Evolutionary conservation across 2,888 invertebrate species (phyloP).

Genomic region (Odiellus spinosus): DNA sequence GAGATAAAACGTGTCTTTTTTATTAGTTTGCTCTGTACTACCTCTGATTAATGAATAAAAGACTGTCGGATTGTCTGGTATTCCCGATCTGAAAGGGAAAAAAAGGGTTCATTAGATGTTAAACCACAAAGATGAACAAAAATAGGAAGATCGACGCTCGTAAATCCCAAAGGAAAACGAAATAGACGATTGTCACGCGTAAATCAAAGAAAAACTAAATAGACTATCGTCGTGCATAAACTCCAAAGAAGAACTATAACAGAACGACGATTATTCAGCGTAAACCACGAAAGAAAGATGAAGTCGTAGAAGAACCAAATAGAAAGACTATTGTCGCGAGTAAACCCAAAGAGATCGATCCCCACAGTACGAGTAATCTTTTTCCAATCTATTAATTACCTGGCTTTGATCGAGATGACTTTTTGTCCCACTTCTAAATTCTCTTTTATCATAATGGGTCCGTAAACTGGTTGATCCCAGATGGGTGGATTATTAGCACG

Average conservation of each 20-base stretch:
- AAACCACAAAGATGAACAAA: not conserved
- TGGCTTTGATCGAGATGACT: slow-evolving; percentile 96
- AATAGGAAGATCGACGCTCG: not conserved
- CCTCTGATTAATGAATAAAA: slow-evolving; percentile 91
- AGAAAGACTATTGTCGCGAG: too few relatives aligned
- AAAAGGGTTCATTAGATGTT: not conserved
- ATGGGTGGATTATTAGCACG: slow-evolving; percentile 94
- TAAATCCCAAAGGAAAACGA: too few relatives aligned
- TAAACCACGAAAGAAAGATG: too few relatives aligned
- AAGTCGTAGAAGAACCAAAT: too few relatives aligned
- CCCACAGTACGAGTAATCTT: too few relatives aligned
- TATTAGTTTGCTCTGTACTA: slow-evolving; percentile 88
- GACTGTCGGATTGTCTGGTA: slow-evolving; percentile 87
- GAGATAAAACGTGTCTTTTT: slow-evolving; percentile 84
- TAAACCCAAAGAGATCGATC: too few relatives aligned
- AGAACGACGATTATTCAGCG: too few relatives aligned
- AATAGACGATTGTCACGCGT: too few relatives aligned
- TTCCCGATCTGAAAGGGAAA: slow-evolving; percentile 58
- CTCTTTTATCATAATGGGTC: slow-evolving; percentile 93
- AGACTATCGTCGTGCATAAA: too few relatives aligned
- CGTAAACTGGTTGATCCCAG: slow-evolving; percentile 91
- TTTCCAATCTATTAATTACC: too few relatives aligned
- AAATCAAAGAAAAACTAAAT: too few relatives aligned
- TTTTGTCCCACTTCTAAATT: slow-evolving; percentile 94
- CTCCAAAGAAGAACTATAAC: too few relatives aligned